Percentiles rank a stretch among this genome's conserved stretches.
Evolutionary conservation across 2,797 vertebrate genomes (phyloP).

Genomic region (Pipistrellus pipistrellus): DNA sequence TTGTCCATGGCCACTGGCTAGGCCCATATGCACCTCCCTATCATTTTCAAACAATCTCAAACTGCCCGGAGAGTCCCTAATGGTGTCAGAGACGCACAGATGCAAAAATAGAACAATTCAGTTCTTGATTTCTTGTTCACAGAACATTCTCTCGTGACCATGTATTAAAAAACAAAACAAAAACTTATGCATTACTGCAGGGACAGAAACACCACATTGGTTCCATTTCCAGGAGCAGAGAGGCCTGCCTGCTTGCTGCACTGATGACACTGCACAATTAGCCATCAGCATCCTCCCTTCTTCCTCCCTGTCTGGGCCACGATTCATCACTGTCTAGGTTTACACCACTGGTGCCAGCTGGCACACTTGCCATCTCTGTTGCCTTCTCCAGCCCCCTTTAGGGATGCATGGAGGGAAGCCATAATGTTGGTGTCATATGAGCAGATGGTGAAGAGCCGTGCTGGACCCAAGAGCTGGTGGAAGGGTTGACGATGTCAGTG

Average conservation of each 20-base stretch:
- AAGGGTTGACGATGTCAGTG: slow-evolving; percentile 35
- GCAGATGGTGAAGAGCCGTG: slow-evolving; percentile 73
- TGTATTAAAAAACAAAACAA: slow-evolving; percentile 32
- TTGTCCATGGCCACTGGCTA: no score
- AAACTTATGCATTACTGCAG: not conserved
- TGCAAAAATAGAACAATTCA: not conserved
- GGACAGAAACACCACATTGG: not conserved
- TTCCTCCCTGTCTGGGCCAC: not conserved
- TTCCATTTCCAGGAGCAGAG: not conserved
- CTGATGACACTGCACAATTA: not conserved
- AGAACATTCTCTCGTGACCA: not conserved
- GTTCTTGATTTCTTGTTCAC: not conserved
- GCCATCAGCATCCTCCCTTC: not conserved
- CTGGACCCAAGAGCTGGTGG: slow-evolving; percentile 3
- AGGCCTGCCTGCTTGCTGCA: not conserved
- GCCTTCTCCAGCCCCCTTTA: slow-evolving; percentile 53
- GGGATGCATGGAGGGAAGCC: slow-evolving; percentile 69
- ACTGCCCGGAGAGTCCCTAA: not conserved
- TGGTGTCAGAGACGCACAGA: not conserved
- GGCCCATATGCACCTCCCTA: not conserved
- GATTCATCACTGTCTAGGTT: slow-evolving; percentile 57
- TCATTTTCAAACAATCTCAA: not conserved
- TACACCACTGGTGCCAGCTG: slow-evolving; percentile 70
- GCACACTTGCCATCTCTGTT: slow-evolving; percentile 17
- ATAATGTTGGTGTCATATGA: slow-evolving; percentile 74